A percentile compares a stretch with the other conserved stretches of the same genome.
Conservation (phyloP, 1,140 invertebrate species). For the Euglossa dilemma region DNA sequence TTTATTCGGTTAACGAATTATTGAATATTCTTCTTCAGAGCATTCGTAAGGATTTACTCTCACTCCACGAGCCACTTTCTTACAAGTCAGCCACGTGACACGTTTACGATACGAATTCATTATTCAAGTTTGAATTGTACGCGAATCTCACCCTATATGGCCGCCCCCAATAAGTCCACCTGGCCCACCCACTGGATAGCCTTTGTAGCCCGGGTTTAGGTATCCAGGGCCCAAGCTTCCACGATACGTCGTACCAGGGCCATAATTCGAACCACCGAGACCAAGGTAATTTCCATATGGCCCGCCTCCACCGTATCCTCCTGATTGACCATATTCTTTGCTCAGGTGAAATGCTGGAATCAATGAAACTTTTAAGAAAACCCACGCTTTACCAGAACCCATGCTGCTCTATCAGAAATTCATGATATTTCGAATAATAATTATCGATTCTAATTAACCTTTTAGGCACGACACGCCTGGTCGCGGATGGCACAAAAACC, state of each 20-base stretch:
- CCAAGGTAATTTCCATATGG: slow-evolving; percentile 61
- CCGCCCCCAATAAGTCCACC: slow-evolving; percentile 61
- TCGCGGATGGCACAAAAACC: no score
- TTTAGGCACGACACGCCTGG: no score
- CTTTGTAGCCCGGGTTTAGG: slow-evolving; percentile 49
- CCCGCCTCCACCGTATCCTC: slow-evolving; percentile 48
- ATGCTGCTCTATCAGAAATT: neutral
- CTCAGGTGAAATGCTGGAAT: slow-evolving; percentile 67
- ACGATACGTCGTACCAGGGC: slow-evolving; percentile 57
- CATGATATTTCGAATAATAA: neutral
- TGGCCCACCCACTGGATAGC: slow-evolving; percentile 45
- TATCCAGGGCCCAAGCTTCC: slow-evolving; percentile 55
- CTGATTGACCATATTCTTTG: slow-evolving; percentile 65
- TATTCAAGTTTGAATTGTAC: neutral
- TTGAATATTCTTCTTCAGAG: neutral
- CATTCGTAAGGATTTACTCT: neutral
- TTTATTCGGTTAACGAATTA: neutral
- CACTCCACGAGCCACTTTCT: neutral
- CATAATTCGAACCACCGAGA: slow-evolving; percentile 56
- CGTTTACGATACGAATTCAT: neutral
- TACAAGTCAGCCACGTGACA: neutral
- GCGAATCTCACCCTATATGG: slow-evolving; percentile 60
- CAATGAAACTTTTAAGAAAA: slow-evolving; percentile 37
- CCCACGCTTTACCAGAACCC: neutral
- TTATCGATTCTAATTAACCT: no score